phyloP scores from a whole-genome alignment of 2,888 invertebrate genomes.

The Synanthedon vespiformis region DNA sequence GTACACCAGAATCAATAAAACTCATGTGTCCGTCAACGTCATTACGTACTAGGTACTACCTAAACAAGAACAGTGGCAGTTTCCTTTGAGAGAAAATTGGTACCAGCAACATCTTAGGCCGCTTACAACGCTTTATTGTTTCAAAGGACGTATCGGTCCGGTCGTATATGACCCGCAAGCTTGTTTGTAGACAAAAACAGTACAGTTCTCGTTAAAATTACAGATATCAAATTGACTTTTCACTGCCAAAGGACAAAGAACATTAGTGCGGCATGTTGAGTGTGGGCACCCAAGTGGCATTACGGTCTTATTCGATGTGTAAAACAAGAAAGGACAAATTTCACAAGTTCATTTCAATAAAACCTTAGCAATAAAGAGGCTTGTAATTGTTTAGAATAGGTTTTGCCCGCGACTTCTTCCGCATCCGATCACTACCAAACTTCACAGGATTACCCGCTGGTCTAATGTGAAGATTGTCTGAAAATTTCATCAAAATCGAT shows the following conservation, averaged over 20 bases:
- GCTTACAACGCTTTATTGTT: slow-evolving; percentile 52
- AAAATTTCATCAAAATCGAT: no score
- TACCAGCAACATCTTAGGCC: slow-evolving; percentile 58
- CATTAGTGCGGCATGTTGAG: no score
- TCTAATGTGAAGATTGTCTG: no score
- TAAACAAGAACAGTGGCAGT: slow-evolving; percentile 56
- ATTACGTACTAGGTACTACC: slow-evolving; percentile 6
- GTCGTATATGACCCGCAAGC: slow-evolving; percentile 42
- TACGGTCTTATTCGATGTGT: no score
- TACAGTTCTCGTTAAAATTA: slow-evolving; percentile 31
- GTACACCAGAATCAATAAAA: slow-evolving; percentile 67
- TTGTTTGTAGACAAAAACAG: slow-evolving; percentile 20
- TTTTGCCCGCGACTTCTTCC: no score
- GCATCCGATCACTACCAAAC: no score
- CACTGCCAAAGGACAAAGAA: slow-evolving; percentile 23
- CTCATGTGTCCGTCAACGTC: slow-evolving; percentile 43
- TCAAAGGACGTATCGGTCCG: slow-evolving; percentile 56
- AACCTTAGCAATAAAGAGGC: not conserved
- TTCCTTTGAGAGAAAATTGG: slow-evolving; percentile 41
- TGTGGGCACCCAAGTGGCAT: no score
- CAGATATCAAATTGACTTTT: slow-evolving; percentile 45
- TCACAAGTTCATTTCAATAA: not conserved
- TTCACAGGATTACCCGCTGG: no score
- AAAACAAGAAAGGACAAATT: no score
- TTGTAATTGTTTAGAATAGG: no score